Conservation (phyloP, 1,140 invertebrate species). For the Lordiphosa collinella region DNA sequence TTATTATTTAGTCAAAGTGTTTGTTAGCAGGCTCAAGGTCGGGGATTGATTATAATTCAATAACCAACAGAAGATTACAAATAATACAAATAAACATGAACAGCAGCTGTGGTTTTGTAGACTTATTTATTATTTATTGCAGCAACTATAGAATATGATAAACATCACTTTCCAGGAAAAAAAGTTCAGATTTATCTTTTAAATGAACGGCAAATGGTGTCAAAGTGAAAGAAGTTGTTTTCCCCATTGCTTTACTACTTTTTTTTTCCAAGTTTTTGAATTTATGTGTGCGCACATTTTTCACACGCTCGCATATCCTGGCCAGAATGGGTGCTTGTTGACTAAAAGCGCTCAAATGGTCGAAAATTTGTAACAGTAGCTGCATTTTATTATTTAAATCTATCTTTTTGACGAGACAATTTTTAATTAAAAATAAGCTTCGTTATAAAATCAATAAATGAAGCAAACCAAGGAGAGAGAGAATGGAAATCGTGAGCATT, state of each 20-base stretch:
- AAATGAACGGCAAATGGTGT: conserved; percentile 10
- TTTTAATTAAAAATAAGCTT: too few relatives aligned
- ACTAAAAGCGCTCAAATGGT: neutral
- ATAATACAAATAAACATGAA: too few relatives aligned
- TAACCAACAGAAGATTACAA: too few relatives aligned
- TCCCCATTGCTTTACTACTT: neutral
- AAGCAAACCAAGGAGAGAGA: too few relatives aligned
- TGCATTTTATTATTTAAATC: conserved; percentile 50
- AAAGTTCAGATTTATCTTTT: conserved; percentile 28
- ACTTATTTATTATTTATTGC: conserved; percentile 1
- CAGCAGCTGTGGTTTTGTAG: too few relatives aligned
- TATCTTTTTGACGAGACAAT: too few relatives aligned
- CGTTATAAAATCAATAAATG: too few relatives aligned
- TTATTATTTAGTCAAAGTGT: conserved; percentile 5
- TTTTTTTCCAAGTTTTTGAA: neutral
- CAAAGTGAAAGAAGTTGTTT: conserved; percentile 21
- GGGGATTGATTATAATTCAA: too few relatives aligned
- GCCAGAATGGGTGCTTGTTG: neutral
- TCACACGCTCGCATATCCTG: neutral
- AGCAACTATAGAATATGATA: neutral
- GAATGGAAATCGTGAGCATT: too few relatives aligned
- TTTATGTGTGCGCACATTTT: conserved; percentile 13
- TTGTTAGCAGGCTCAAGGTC: too few relatives aligned
- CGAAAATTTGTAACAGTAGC: conserved; percentile 15
- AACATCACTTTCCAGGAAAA: conserved; percentile 1